Percentiles rank a stretch among this genome's conserved stretches.
These are phyloP conservation scores for Euphonia xanthogaster DNA, from an alignment of 2,797 vertebrate species.

Conservation along the genomic window DNA sequence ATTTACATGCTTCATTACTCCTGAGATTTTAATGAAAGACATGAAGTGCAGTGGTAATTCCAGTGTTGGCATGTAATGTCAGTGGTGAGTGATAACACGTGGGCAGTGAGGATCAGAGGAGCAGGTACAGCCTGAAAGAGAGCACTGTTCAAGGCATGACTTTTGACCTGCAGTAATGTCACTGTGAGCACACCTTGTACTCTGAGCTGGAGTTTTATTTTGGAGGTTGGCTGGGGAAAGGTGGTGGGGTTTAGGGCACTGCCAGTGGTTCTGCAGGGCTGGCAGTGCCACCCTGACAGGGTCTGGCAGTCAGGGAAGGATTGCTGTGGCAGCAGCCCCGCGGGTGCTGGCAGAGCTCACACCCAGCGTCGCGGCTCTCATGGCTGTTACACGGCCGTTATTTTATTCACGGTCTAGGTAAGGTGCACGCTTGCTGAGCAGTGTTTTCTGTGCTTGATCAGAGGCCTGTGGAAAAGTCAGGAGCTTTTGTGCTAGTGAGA, in stretches of 20 bases:
- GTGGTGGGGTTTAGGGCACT: rapidly evolving
- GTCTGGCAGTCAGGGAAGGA: not conserved
- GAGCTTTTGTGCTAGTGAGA: not conserved
- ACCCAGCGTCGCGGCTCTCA: rapidly evolving
- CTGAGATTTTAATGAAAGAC: not conserved
- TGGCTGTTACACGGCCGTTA: not conserved
- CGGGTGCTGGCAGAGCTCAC: not conserved
- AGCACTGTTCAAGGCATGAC: rapidly evolving
- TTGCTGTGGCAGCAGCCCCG: not conserved
- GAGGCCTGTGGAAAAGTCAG: not conserved
- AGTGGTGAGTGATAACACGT: not conserved
- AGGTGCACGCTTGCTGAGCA: not conserved
- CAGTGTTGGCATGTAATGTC: not conserved
- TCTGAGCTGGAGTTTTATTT: not conserved
- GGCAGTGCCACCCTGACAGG: not conserved
- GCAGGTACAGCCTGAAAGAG: not conserved
- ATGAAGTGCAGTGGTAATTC: not conserved
- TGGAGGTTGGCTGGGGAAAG: not conserved
- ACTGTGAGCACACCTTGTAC: not conserved
- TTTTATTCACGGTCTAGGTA: not conserved
- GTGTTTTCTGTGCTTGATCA: not conserved
- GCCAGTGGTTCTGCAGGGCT: not conserved
- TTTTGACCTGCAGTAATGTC: not conserved
- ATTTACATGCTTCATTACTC: constrained; percentile 52
- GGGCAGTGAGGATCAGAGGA: not conserved